These are phyloP conservation scores for Drosophila infuscata DNA, from an alignment of 2,888 invertebrate genomes.

Conservation along the genomic window DNA sequence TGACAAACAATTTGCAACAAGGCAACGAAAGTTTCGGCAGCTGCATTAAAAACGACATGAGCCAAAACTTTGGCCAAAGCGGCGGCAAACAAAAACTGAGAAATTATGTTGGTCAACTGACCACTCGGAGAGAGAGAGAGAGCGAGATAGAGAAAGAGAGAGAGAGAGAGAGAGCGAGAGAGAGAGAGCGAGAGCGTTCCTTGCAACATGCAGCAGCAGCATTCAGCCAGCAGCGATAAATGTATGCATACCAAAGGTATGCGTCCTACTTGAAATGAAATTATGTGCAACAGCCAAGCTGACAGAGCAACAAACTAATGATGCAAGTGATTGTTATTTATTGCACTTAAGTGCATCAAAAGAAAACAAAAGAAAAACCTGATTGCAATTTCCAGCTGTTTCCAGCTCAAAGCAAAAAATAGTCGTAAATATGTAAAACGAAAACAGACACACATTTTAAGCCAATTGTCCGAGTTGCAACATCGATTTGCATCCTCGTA, in stretches of 20 bases:
- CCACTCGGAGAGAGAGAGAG: not conserved
- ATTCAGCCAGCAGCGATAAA: constrained; percentile 5
- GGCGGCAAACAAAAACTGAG: constrained; percentile 24
- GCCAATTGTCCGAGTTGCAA: constrained; percentile 1
- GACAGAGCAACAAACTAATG: not conserved
- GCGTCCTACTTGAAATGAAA: constrained; percentile 13
- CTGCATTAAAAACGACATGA: constrained; percentile 33
- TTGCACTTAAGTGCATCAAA: not conserved
- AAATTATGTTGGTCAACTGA: constrained; percentile 33
- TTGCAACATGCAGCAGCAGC: constrained; percentile 15
- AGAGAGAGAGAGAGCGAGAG: no score
- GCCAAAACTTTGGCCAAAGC: constrained; percentile 14
- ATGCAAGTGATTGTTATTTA: constrained; percentile 26
- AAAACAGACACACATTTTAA: not conserved
- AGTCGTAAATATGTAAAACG: not conserved
- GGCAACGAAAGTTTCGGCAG: constrained; percentile 49
- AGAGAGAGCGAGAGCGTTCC: not conserved
- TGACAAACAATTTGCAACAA: constrained; percentile 52
- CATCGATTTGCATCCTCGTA: constrained; percentile 18
- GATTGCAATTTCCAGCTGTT: not conserved
- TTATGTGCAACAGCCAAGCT: constrained; percentile 16
- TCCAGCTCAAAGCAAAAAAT: not conserved
- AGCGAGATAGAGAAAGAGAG: not conserved
- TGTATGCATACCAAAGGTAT: constrained; percentile 17
- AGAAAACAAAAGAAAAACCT: not conserved